Evolutionary conservation across 2,113 vertebrate genomes (phyloP), one percentile per base, ranked within the genome.

Genomic region (Gobiocypris rarus): DNA sequence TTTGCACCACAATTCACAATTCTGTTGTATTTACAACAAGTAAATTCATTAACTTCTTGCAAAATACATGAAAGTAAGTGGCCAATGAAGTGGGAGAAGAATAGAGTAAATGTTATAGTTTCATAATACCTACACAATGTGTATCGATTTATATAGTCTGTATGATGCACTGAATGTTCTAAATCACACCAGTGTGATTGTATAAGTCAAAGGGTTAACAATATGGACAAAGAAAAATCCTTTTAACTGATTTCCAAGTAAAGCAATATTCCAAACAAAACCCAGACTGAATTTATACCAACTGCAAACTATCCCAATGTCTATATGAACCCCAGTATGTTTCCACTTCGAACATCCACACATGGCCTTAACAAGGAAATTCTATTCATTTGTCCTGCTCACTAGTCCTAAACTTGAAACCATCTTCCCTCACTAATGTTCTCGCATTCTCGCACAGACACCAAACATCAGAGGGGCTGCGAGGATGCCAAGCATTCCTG

Each of bases 401-500:
- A 0, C 38, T 38, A 77, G 34, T 65, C 71, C 28, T 38, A 26
- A 43, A 58, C 67, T 7, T 34, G 38, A 45, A 24, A 43, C 14
- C 70, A 48, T 15, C 17, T 34, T 75, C 45, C 48, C 73, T 61
- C n/a, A 61, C 13, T 15, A 31, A 56, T 65, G 65, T 65, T 41
- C 41, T 28, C 78, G 70, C n/a, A 73, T 71, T 26, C n/a, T n/a
- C 8, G 52, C 52, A 52, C 45, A 59, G n/a, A 70, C 41, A 45
- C 50, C 10, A 52, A 26, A 26, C 50, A 31, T 82, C 65, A 94
- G 93, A 95, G 94, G 92, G 90, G 93, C 95, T 92, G 88, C 90
- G 88, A 92, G 90, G 91, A 94, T 94, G 91, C 92, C 93, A 92
- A 91, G 91, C 91, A 94, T 94, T 92, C 93, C 93, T 92, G 91